phyloP scores from a whole-genome alignment of 2,888 invertebrate genomes.

The Synanthedon tipuliformis region DNA sequence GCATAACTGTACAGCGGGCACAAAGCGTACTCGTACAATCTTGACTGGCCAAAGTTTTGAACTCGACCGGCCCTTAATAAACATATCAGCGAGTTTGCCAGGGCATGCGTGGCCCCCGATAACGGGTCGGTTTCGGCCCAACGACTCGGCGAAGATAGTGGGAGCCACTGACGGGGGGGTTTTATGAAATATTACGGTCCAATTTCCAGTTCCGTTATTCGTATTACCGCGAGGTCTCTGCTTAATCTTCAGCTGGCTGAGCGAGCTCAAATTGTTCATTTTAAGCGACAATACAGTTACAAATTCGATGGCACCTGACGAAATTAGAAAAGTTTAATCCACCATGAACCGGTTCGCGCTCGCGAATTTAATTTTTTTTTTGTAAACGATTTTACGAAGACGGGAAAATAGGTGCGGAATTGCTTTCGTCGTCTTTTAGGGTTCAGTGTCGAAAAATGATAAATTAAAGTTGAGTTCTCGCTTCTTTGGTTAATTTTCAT shows the following conservation, averaged over 20 bases:
- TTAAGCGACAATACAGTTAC: conserved; percentile 32
- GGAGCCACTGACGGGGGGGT: conserved; percentile 12
- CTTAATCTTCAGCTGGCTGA: conserved; percentile 46
- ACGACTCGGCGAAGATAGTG: conserved; percentile 6
- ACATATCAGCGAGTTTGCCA: conserved; percentile 41
- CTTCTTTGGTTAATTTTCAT: not conserved
- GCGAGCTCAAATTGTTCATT: conserved; percentile 32
- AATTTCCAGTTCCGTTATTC: conserved; percentile 33
- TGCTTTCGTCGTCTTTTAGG: conserved; percentile 1
- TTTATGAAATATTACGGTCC: conserved; percentile 54
- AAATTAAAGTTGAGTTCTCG: not conserved
- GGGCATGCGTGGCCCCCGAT: not conserved
- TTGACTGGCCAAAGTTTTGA: conserved; percentile 19
- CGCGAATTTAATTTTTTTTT: conserved; percentile 10
- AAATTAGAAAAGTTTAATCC: conserved; percentile 38
- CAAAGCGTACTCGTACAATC: not conserved
- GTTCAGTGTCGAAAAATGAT: not conserved
- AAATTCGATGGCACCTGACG: conserved; percentile 35
- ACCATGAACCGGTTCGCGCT: conserved; percentile 15
- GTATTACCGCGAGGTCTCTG: conserved; percentile 31
- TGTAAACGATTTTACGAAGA: conserved; percentile 6
- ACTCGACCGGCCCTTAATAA: conserved; percentile 32
- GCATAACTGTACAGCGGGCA: not conserved
- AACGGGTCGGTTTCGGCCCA: conserved; percentile 8
- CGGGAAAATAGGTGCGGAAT: conserved; percentile 8